Base-by-base conservation (phyloP, 2,888 invertebrate species). In the Mechanitis mazaeus region DNA sequence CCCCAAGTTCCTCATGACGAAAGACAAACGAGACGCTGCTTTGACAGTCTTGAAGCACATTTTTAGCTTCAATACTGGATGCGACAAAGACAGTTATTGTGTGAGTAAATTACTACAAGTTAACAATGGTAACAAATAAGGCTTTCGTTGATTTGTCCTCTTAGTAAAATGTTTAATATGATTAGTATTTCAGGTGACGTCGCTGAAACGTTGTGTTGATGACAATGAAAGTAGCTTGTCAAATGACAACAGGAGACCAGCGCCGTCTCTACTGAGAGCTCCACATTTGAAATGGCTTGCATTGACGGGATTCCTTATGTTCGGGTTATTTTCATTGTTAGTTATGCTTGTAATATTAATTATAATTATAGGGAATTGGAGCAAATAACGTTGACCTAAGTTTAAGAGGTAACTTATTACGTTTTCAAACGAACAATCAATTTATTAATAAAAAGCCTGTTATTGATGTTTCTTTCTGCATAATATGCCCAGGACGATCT, bases 1-100 rank as follows among this genome's bases (percentile, higher is more conserved):
- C 74, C 96, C 96, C 0, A 95, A 95, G 79, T 96, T 93, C 79
- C 86, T 94, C 54, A 85, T 94, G 64, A 90, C 93, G 1, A 93
- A 91, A 70, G 93, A 93, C 0, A 88, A 90, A 64, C 82, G 88
- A 3, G 83, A 90, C 0, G 88, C 92, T 63, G 94, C 95, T 0
- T 72, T 95, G 64, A 76, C 77, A 0, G 78, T 88, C 1, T 65
- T 89, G 58, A 75, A 64, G 59, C 78, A 73, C 33, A 78, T 90
- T 2, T 87, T 83, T 64, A 64, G 79, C 2, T 68, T 69, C 0
- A 90, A 90, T 58, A 83, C 74, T 3, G 82, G 86, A 0, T 46
- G 72, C 38, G 63, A 73, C 2, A 71, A 71, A 45, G 78, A 83
- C 5, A 76, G 68, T n/a, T 89, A 76, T 72, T 72, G 75, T 63